Base-by-base conservation (phyloP, 2,888 invertebrate genomes). In the Penaeus monodon region DNA sequence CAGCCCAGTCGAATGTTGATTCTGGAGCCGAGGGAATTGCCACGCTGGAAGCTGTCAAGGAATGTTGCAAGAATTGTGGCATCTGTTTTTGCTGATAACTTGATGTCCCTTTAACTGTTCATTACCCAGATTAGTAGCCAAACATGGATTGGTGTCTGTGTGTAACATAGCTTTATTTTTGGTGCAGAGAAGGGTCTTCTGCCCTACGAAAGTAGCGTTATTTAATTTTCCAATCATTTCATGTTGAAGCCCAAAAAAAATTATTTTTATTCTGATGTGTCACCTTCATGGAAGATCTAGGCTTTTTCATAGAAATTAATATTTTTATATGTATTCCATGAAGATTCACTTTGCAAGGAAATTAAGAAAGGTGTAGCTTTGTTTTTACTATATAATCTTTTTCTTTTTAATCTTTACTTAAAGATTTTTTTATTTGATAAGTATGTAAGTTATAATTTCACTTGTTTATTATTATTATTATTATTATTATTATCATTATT, bases 101-200 rank as follows among this genome's bases (percentile, higher is more conserved):
- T 82, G 73, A 82, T 82, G 82, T 82, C 73, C 63, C 63, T 73
- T 57, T 82, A 73, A 49, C 82, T 73, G 57, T 73, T 82, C 49
- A 82, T 73, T 82, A 82, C 29, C 77, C 73, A 73, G 73, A 70
- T 82, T 73, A 73, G 82, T 82, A 73, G 73, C 70, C 73, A 49
- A 73, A 82, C 57, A 70, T 68, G 57, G 44, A 65, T 73, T 73
- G 82, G 82, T 82, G 82, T 82, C 68, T 82, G 81, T 81, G 63
- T 82, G 82, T 82, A 82, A 73, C 66, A 70, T 81, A 81, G 81
- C 68, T 81, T 84, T 84, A 68, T 84, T 78, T 84, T 84, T 44
- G 49, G 78, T 49, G 84, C 68, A 78, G 78, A 74, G 63, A 33
- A 79, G 24, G n/a, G 68, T 44, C 49, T 57, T 68, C 73, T 57